Percentiles rank a stretch among this genome's conserved stretches.
Evolutionary conservation across 2,113 vertebrate species (phyloP).

Genomic region (Ovibos moschatus): DNA sequence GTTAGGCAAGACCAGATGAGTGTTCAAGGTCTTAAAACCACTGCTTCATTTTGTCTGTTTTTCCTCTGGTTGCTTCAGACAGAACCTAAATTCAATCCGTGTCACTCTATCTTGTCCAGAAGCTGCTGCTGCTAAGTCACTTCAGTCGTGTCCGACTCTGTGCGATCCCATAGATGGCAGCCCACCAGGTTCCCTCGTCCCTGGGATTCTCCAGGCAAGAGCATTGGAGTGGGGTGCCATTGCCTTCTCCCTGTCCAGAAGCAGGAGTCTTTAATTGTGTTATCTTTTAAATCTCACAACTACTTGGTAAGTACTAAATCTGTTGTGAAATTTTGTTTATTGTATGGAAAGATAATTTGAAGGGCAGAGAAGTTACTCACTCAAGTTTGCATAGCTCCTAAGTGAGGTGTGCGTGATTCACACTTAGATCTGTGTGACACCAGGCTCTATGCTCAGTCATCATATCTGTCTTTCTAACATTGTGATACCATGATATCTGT

Average conservation of each 20-base stretch:
- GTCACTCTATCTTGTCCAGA: not conserved
- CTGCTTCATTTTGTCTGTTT: not conserved
- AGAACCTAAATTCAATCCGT: not conserved
- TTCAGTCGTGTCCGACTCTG: no score
- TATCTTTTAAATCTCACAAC: not conserved
- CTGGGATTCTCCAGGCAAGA: no score
- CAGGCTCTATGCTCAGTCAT: not conserved
- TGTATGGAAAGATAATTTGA: not conserved
- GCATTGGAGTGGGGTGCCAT: no score
- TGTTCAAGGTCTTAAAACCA: not conserved
- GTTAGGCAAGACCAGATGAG: not conserved
- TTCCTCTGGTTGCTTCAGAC: not conserved
- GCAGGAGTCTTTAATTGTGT: not conserved
- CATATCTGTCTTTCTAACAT: not conserved
- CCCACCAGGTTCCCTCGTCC: accelerated
- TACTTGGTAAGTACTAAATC: not conserved
- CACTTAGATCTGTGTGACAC: not conserved
- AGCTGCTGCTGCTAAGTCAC: no score
- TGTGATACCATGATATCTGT: not conserved
- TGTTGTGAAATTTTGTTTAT: not conserved
- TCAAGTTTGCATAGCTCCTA: not conserved
- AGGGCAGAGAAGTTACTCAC: not conserved
- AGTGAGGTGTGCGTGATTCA: not conserved
- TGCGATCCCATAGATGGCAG: accelerated
- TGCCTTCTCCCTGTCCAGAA: not conserved